Conservation (phyloP, 2,888 invertebrate genomes). For the Ophioninae sp. region DNA sequence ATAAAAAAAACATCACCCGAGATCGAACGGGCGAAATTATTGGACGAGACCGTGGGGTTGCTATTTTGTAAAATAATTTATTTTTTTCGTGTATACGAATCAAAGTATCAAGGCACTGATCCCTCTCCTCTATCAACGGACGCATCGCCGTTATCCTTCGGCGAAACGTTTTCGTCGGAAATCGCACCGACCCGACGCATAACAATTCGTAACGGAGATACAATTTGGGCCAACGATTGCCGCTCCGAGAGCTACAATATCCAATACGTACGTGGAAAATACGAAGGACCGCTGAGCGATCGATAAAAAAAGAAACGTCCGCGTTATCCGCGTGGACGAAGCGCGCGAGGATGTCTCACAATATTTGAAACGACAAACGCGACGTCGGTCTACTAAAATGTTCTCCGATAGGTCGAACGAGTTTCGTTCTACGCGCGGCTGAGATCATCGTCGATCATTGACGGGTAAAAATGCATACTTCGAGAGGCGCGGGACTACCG, state of each 20-base stretch:
- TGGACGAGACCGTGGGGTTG: slow-evolving; percentile 43
- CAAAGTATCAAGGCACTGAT: slow-evolving; percentile 78
- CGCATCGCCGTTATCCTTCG: slow-evolving; percentile 52
- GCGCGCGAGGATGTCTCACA: slow-evolving; percentile 32
- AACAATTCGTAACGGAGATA: slow-evolving; percentile 48
- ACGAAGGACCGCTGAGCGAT: slow-evolving; percentile 39
- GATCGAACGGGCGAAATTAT: slow-evolving; percentile 19
- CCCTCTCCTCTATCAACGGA: slow-evolving; percentile 66
- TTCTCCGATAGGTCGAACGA: slow-evolving; percentile 28
- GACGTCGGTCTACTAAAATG: slow-evolving; percentile 23
- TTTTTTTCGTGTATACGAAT: slow-evolving; percentile 70
- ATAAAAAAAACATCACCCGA: slow-evolving; percentile 4
- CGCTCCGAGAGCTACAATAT: slow-evolving; percentile 37
- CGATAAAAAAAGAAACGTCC: slow-evolving; percentile 35
- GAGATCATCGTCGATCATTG: slow-evolving; percentile 40
- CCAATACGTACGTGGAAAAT: slow-evolving; percentile 10
- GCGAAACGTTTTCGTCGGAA: slow-evolving; percentile 41
- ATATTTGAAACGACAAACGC: slow-evolving; percentile 14
- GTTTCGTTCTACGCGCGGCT: slow-evolving; percentile 37
- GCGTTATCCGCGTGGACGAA: slow-evolving; percentile 32
- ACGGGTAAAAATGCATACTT: slow-evolving; percentile 7
- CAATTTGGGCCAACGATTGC: slow-evolving; percentile 39
- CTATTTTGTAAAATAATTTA: slow-evolving; percentile 78
- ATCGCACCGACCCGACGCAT: slow-evolving; percentile 39
- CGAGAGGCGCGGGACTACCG: background rate